Evolutionary conservation across 2,888 invertebrate genomes (phyloP), one percentile per base, ranked within the genome.

Genomic region (Nemurella pictetii): DNA sequence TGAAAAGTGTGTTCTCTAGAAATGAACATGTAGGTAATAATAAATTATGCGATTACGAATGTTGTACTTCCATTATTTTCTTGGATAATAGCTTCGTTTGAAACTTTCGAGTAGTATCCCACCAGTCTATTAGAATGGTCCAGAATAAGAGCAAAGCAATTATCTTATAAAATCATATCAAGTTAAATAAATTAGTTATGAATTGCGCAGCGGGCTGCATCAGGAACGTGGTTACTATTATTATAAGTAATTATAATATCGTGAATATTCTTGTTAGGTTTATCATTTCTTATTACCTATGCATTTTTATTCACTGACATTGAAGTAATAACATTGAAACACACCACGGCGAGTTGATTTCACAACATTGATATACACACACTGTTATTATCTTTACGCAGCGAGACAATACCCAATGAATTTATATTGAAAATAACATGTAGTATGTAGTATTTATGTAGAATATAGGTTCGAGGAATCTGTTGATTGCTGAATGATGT

Each of bases 211-310:
- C 5, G 9, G 55, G 55, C 55, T 55, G 55, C 55, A 7, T 55
- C 15, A 55, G 55, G 55, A 55, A 55, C 55, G 55, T 55, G 20
- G 55, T 55, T 55, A 55, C 55, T 55, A 55, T 55, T 55, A 55
- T 55, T 55, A 55, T 55, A 55, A 55, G 55, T 55, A 55, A 55
- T 55, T 55, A 55, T 55, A 55, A 55, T 55, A 55, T 55, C 55
- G 55, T 55, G 55, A 55, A 55, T 55, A 55, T 55, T 55, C 20
- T 55, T 55, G 55, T 55, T 55, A 55, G 55, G 55, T 55, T 55
- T 55, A 55, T 55, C 55, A 55, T 55, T 55, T 55, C 55, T 55
- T 55, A 75, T 75, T 75, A 75, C 26, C 75, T 75, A 28, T 75
- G 26, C 26, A 7, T 3, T 75, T 28, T 75, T 75, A 75, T 75